Evolutionary conservation across 2,888 invertebrate genomes (phyloP), one percentile per base, ranked within the genome.

Genomic region (Melieria crassipennis): DNA sequence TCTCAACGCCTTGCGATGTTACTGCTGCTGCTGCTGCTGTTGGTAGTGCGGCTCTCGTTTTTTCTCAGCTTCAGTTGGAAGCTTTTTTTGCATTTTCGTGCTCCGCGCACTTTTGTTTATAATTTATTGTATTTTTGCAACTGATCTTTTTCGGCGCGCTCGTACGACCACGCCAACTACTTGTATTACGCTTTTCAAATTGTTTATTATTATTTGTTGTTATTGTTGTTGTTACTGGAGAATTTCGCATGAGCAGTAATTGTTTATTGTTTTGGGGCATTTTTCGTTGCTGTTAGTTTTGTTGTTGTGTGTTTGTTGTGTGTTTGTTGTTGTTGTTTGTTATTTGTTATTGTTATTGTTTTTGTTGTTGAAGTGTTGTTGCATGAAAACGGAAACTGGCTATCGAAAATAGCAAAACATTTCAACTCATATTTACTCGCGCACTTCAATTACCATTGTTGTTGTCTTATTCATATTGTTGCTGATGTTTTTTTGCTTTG

Each of bases 101-200:
- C 30, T 30, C 30, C 30, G 30, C 30, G 30, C 30, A 30, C 30
- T 30, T 30, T 30, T 66, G 47, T 60, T 70, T 16, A 55, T 55
- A 63, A 55, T 45, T 46, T 11, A 55, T 43, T 64, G 61, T 65
- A 45, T 70, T 65, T 65, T 70, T 50, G 46, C 60, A 70, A 60
- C 30, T 58, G 50, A 56, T 30, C 48, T 43, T 66, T 63, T 6
- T 64, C 65, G 68, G 47, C 52, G 55, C 16, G 60, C 46, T 46
- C 52, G 58, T 60, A 11, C 61, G 61, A 61, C 61, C 50, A 68
- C 67, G 61, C 67, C 16, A 68, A 58, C 67, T 67, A 58, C 60
- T 67, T 43, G 67, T 16, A 43, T 67, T 67, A 67, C 60, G 67
- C 67, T 61, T 3, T 52, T 43, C 13, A 50, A 67, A 56, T 30